phyloP scores from a whole-genome alignment of 2,888 invertebrate species.

The Drosophila anceps region DNA sequence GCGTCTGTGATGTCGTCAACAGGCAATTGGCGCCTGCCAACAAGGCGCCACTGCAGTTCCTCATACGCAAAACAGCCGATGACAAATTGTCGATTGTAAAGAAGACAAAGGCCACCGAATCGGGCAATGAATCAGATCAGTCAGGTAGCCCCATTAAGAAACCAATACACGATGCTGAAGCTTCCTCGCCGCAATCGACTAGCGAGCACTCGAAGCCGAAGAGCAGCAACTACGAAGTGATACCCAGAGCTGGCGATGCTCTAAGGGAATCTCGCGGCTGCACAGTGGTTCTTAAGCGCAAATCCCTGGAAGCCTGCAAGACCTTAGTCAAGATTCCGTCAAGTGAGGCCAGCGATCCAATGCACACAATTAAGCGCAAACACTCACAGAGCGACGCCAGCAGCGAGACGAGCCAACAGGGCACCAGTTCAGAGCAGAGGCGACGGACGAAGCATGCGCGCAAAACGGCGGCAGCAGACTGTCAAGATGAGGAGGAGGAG shows the following conservation, averaged over 20 bases:
- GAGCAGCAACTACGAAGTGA: constrained; percentile 82
- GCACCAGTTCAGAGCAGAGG: constrained; percentile 26
- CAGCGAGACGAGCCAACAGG: constrained; percentile 52
- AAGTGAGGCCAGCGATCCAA: background rate
- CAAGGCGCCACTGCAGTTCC: constrained; percentile 84
- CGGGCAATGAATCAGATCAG: constrained; percentile 82
- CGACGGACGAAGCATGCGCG: constrained; percentile 57
- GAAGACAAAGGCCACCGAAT: constrained; percentile 75
- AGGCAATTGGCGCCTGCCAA: constrained; percentile 66
- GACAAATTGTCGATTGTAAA: constrained; percentile 84
- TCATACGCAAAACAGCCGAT: constrained; percentile 85
- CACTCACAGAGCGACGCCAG: constrained; percentile 53
- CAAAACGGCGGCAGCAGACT: constrained; percentile 29
- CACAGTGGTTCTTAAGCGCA: constrained; percentile 84
- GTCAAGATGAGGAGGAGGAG: background rate
- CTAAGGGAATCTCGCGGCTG: constrained; percentile 73
- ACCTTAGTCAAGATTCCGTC: constrained; percentile 2
- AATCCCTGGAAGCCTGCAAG: constrained; percentile 70
- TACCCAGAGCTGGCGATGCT: constrained; percentile 72
- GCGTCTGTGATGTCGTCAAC: constrained; percentile 78
- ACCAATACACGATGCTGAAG: background rate
- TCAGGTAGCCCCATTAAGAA: constrained; percentile 66
- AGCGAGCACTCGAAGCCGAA: constrained; percentile 56
- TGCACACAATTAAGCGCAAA: constrained; percentile 26
- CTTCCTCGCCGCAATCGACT: background rate